Evolutionary conservation across 2,113 vertebrate genomes (phyloP).

Genomic region (Leiothrix lutea): DNA sequence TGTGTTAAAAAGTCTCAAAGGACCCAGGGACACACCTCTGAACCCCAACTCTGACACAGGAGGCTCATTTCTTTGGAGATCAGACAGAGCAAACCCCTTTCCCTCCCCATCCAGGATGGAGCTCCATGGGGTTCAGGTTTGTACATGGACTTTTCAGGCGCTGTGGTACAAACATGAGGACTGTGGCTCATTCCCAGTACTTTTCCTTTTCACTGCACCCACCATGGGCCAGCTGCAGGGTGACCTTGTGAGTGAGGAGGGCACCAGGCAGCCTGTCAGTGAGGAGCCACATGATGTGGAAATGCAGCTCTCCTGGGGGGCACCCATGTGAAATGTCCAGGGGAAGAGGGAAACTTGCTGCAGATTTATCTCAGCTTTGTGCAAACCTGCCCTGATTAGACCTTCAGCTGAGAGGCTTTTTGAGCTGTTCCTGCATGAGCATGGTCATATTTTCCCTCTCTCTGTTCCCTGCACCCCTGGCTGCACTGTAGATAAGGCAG

Average conservation of each 20-base stretch:
- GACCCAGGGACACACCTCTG: background rate
- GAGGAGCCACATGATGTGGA: conserved; percentile 12
- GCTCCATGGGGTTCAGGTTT: background rate
- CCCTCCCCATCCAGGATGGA: background rate
- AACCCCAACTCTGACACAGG: background rate
- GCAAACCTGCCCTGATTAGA: background rate
- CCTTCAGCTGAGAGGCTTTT: background rate
- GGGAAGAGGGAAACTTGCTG: background rate
- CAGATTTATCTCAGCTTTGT: background rate
- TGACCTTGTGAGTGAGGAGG: background rate
- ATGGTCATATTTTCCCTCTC: background rate
- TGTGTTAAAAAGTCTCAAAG: background rate
- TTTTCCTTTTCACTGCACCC: background rate
- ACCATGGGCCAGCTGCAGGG: background rate
- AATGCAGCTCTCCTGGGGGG: background rate
- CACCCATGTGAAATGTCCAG: fast-evolving
- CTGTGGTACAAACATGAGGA: background rate
- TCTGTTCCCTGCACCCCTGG: background rate
- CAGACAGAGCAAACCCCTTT: background rate
- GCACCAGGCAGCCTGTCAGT: background rate
- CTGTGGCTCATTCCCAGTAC: background rate
- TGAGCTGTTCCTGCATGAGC: background rate
- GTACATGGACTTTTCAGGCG: background rate
- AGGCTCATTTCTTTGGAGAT: background rate
- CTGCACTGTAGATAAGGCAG: conserved; percentile 1